Conservation (phyloP, 2,113 vertebrate genomes). For the Rhizomys pruinosus region DNA sequence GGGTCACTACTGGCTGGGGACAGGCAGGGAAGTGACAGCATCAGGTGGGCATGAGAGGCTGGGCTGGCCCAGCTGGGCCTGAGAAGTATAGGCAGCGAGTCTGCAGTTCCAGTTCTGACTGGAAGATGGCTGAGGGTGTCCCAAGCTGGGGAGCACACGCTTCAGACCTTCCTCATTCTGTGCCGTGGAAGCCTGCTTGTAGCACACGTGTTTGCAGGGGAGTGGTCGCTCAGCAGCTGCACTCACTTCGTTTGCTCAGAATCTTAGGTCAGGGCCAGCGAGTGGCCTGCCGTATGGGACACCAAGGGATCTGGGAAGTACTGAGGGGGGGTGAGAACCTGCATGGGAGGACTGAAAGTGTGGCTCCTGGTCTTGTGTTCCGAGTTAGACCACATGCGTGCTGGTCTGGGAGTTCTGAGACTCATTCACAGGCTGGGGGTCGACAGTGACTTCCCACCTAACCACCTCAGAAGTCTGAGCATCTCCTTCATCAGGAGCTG, state of each 20-base stretch:
- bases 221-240: not conserved
- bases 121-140: not conserved
- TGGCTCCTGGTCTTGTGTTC: not conserved
- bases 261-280: not conserved
- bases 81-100: not conserved
- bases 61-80: not conserved
- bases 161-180: not conserved
- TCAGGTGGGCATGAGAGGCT: too few relatives aligned
- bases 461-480: not conserved
- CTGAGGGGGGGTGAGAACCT: fast-evolving
- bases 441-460: not conserved
- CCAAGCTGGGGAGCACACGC: not conserved
- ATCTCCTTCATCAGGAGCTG: not conserved
- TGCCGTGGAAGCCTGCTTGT: not conserved
- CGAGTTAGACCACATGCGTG: too few relatives aligned
- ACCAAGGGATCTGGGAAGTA: not conserved
- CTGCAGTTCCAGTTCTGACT: not conserved
- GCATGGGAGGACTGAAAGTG: not conserved
- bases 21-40: not conserved
- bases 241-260: too few relatives aligned
- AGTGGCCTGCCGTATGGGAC: too few relatives aligned
- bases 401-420: not conserved
- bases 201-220: not conserved
- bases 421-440: not conserved
- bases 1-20: not conserved